Conservation (phyloP, 2,797 vertebrate genomes). For the Ptychobarbus kaznakovi region DNA sequence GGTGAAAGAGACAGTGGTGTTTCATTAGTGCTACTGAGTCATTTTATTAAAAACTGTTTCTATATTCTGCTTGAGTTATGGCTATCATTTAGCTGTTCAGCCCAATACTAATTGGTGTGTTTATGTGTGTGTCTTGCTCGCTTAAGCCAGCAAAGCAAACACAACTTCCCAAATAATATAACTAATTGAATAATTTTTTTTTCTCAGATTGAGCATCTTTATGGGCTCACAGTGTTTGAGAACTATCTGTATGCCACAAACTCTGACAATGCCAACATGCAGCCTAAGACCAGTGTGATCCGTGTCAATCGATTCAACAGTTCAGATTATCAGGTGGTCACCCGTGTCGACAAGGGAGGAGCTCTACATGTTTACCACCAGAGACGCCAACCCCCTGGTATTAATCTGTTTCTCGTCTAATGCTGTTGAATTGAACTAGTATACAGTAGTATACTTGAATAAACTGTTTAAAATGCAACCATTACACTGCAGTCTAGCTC, state of each 20-base stretch:
- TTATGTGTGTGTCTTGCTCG: constrained; percentile 6
- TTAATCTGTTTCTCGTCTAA: background rate
- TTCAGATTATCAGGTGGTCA: constrained; percentile 94
- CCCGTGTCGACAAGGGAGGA: constrained; percentile 94
- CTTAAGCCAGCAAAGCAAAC: background rate
- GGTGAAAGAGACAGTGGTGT: background rate
- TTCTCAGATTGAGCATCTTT: constrained; percentile 91
- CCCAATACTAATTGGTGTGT: constrained; percentile 54
- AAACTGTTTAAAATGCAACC: background rate
- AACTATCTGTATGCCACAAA: constrained; percentile 98
- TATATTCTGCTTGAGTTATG: constrained; percentile 67
- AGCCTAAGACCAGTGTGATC: constrained; percentile 97
- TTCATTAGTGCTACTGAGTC: constrained; percentile 15
- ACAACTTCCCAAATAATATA: background rate
- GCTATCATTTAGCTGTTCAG: constrained; percentile 68
- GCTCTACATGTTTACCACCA: constrained; percentile 97
- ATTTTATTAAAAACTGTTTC: constrained; percentile 43
- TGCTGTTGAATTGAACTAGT: background rate
- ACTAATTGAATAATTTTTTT: background rate
- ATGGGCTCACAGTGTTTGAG: constrained; percentile 94
- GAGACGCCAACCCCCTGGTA: constrained; percentile 93
- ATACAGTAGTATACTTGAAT: background rate
- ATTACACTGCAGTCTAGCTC: background rate
- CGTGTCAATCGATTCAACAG: constrained; percentile 96
- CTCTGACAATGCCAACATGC: constrained; percentile 92